Evolutionary conservation across 2,888 invertebrate species (phyloP).

Genomic region (Rhagonycha fulva): DNA sequence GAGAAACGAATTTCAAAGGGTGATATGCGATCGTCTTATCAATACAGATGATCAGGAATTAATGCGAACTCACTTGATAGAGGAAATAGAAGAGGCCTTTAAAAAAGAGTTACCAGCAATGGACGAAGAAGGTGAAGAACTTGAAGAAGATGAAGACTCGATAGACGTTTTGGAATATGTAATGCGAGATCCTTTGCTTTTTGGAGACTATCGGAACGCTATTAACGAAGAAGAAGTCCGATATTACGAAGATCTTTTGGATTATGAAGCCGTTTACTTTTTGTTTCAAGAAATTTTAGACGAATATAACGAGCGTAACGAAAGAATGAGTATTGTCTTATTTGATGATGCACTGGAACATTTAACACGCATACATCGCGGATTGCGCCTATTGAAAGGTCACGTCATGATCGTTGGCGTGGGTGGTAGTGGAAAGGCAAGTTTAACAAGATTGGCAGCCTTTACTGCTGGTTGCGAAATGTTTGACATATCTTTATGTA

Average conservation of each 20-base stretch:
- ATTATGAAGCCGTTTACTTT: conserved; percentile 87
- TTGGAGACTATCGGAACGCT: conserved; percentile 87
- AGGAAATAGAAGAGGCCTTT: conserved; percentile 48
- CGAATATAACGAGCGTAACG: conserved; percentile 78
- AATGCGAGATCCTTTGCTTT: conserved; percentile 81
- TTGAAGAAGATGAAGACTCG: conserved; percentile 54
- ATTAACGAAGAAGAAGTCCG: conserved; percentile 78
- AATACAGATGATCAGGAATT: conserved; percentile 67
- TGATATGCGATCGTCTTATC: conserved; percentile 86
- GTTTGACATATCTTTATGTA: conserved; percentile 81
- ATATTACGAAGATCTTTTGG: conserved; percentile 86
- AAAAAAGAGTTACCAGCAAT: conserved; percentile 7
- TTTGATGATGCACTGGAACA: conserved; percentile 94
- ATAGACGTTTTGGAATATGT: conserved; percentile 65
- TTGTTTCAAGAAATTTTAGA: conserved; percentile 89
- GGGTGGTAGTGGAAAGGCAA: conserved; percentile 88
- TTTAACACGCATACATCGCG: conserved; percentile 83
- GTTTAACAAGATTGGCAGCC: conserved; percentile 77
- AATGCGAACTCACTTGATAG: conserved; percentile 64
- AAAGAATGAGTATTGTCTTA: conserved; percentile 78
- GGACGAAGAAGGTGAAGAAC: conserved; percentile 50
- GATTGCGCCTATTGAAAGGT: conserved; percentile 80
- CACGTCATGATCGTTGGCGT: conserved; percentile 87
- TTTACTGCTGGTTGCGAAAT: conserved; percentile 83
- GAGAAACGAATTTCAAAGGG: conserved; percentile 88